Conservation (phyloP, 2,888 invertebrate species). For the Cheilosia soror region DNA sequence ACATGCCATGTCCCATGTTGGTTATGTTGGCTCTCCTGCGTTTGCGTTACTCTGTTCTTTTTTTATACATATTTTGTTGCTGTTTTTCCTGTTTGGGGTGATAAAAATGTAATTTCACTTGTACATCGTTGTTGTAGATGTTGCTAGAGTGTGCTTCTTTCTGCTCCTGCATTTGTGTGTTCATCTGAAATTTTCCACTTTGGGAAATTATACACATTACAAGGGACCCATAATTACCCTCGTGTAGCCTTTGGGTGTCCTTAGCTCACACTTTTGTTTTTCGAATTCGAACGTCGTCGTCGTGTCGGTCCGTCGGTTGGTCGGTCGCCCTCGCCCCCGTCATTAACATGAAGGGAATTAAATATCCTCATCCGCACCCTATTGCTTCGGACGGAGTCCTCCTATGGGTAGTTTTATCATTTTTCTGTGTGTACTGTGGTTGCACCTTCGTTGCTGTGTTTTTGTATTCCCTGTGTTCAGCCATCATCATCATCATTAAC, state of each 20-base stretch:
- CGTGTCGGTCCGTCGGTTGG: background rate
- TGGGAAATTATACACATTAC: slow-evolving; percentile 74
- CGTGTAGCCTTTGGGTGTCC: slow-evolving; percentile 65
- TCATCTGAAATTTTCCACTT: slow-evolving; percentile 74
- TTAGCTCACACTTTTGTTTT: slow-evolving; percentile 62
- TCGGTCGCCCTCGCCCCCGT: background rate
- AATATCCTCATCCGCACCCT: slow-evolving; percentile 60
- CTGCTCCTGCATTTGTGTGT: slow-evolving; percentile 51
- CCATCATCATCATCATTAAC: slow-evolving; percentile 75
- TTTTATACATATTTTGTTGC: background rate
- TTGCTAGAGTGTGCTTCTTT: background rate
- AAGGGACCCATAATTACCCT: slow-evolving; percentile 65
- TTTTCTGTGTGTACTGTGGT: background rate
- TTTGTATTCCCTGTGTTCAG: slow-evolving; percentile 65
- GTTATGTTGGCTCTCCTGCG: slow-evolving; percentile 3
- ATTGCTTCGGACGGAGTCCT: slow-evolving; percentile 18
- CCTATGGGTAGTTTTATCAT: slow-evolving; percentile 21
- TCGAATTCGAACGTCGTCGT: slow-evolving; percentile 1
- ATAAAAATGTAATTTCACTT: slow-evolving; percentile 73
- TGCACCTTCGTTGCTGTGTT: slow-evolving; percentile 51
- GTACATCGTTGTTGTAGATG: slow-evolving; percentile 46
- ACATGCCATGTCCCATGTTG: slow-evolving; percentile 56
- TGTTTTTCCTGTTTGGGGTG: slow-evolving; percentile 33
- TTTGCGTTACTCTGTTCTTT: background rate
- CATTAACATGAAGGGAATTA: slow-evolving; percentile 47